These are phyloP conservation scores for Piscicola geometra DNA, from an alignment of 2,888 invertebrate species.

Conservation along the genomic window DNA sequence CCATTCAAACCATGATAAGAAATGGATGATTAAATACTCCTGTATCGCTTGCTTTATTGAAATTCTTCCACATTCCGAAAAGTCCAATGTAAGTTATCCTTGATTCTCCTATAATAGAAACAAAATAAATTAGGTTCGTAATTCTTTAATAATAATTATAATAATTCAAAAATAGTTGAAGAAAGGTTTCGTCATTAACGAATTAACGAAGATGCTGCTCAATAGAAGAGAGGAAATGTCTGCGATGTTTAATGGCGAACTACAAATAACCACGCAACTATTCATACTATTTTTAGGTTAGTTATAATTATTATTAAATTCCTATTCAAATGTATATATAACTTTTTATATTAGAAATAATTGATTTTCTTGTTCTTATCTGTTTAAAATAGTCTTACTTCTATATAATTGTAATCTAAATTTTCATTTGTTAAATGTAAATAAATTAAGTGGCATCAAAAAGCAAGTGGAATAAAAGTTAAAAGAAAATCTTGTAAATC, in stretches of 20 bases:
- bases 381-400: too few relatives aligned
- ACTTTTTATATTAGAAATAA: background rate
- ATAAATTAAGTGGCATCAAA: too few relatives aligned
- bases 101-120: background rate
- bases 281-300: background rate
- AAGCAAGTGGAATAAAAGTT: too few relatives aligned
- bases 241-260: background rate
- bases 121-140: background rate
- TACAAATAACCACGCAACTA: background rate
- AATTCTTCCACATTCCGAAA: background rate
- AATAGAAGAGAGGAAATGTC: background rate
- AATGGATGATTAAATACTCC: background rate
- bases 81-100: background rate
- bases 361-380: too few relatives aligned
- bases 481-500: too few relatives aligned
- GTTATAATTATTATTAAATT: too few relatives aligned
- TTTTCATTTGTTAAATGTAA: too few relatives aligned
- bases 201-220: background rate
- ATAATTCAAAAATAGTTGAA: background rate
- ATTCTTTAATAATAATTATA: background rate
- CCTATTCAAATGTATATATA: too few relatives aligned
- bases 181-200: background rate
- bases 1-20: background rate
- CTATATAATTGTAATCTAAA: too few relatives aligned
- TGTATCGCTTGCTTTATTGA: background rate